Conservation (phyloP, 1,140 invertebrate species). For the Polyergus mexicanus region DNA sequence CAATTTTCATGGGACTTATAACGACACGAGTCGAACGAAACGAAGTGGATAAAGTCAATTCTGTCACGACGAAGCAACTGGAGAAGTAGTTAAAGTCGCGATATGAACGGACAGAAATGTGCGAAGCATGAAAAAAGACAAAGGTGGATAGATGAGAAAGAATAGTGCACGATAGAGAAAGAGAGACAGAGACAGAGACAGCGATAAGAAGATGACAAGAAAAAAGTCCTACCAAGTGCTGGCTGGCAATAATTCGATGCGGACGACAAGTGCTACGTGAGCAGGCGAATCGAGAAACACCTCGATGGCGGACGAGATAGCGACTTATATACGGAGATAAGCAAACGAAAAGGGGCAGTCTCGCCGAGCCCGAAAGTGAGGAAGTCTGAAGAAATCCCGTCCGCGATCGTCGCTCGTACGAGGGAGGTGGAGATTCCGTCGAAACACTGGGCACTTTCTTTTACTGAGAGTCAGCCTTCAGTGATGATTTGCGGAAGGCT, state of each 20-base stretch:
- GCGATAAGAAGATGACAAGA: conserved; percentile 23
- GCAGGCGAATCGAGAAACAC: conserved; percentile 16
- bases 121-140: background rate
- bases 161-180: background rate
- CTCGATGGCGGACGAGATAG: conserved; percentile 57
- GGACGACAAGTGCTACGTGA: conserved; percentile 31
- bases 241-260: conserved; percentile 20
- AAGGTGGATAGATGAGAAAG: background rate
- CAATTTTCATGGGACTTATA: conserved; percentile 19
- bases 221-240: conserved; percentile 39
- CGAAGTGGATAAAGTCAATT: background rate
- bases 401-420: background rate
- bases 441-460: conserved; percentile 12
- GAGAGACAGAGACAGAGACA: conserved; percentile 19
- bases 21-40: conserved; percentile 1
- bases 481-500: background rate
- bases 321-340: conserved; percentile 47
- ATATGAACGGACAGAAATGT: conserved; percentile 13
- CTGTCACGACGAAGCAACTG: background rate
- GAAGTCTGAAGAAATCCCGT: background rate
- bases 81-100: conserved; percentile 8
- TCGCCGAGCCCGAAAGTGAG: background rate
- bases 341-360: conserved; percentile 9
- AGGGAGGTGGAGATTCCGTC: background rate
- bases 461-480: conserved; percentile 1